Conservation (phyloP, 2,888 invertebrate species). For the Matsumyia berberina region DNA sequence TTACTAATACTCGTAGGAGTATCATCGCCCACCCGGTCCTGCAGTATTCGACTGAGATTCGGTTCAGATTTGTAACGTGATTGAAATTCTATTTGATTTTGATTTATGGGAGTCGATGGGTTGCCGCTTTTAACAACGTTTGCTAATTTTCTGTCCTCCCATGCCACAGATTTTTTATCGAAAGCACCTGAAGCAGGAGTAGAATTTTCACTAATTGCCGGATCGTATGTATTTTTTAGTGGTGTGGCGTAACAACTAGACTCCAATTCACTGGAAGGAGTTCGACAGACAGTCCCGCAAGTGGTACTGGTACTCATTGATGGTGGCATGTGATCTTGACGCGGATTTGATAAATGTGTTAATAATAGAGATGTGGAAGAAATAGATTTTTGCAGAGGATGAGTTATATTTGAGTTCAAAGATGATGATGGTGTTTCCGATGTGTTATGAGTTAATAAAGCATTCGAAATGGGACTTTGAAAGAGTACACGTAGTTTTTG, state of each 20-base stretch:
- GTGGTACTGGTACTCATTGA: constrained; percentile 66
- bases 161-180: constrained; percentile 80
- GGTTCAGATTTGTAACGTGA: constrained; percentile 83
- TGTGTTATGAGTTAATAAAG: constrained; percentile 50
- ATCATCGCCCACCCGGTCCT: constrained; percentile 39
- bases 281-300: constrained; percentile 82
- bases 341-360: constrained; percentile 35
- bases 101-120: constrained; percentile 79
- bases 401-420: constrained; percentile 77
- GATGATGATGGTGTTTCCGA: constrained; percentile 73
- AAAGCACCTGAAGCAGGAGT: constrained; percentile 30
- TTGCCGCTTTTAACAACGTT: constrained; percentile 79
- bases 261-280: constrained; percentile 80
- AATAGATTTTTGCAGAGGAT: constrained; percentile 82
- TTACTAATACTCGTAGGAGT: constrained; percentile 68
- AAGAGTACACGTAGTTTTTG: constrained; percentile 83
- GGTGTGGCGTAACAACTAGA: constrained; percentile 79
- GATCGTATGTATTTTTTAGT: constrained; percentile 79
- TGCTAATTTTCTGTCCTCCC: constrained; percentile 79
- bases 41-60: constrained; percentile 80
- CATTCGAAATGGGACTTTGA: constrained; percentile 81
- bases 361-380: constrained; percentile 82
- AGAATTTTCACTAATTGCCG: constrained; percentile 71
- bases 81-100: constrained; percentile 78
- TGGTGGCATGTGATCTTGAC: constrained; percentile 25